These are phyloP conservation scores for Tyto alba DNA, from an alignment of 2,113 vertebrate species.

Conservation along the genomic window DNA sequence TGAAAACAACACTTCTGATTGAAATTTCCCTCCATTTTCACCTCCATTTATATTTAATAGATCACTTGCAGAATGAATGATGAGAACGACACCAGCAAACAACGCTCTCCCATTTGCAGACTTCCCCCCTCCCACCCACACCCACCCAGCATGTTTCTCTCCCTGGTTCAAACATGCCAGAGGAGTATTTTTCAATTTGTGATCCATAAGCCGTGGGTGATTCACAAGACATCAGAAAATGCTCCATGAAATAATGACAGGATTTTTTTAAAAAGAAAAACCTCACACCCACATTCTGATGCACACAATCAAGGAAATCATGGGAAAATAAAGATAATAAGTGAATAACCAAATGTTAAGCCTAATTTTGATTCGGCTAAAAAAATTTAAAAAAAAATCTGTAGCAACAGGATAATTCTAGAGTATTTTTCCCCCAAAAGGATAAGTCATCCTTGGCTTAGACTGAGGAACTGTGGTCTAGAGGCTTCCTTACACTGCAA, in stretches of 20 bases:
- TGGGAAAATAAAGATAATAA: not conserved
- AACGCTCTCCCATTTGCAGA: not conserved
- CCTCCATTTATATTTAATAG: not conserved
- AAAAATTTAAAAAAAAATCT: not conserved
- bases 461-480: not conserved
- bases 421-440: not conserved
- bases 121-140: not conserved
- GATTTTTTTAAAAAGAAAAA: not conserved
- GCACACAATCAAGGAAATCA: not conserved
- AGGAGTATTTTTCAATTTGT: conserved; percentile 33
- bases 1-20: not conserved
- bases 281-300: conserved; percentile 30
- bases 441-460: not conserved
- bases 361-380: not conserved
- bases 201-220: conserved; percentile 32
- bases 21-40: not conserved
- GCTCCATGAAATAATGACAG: conserved; percentile 30
- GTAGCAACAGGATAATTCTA: not conserved
- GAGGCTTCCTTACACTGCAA: not conserved
- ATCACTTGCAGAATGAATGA: not conserved
- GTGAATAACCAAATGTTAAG: conserved; percentile 4
- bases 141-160: not conserved
- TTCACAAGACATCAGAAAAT: conserved; percentile 47
- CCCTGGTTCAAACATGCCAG: not conserved
- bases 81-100: not conserved